Evolutionary conservation across 2,113 vertebrate species (phyloP), one percentile per base, ranked within the genome.

Genomic region (Chloebia gouldiae): DNA sequence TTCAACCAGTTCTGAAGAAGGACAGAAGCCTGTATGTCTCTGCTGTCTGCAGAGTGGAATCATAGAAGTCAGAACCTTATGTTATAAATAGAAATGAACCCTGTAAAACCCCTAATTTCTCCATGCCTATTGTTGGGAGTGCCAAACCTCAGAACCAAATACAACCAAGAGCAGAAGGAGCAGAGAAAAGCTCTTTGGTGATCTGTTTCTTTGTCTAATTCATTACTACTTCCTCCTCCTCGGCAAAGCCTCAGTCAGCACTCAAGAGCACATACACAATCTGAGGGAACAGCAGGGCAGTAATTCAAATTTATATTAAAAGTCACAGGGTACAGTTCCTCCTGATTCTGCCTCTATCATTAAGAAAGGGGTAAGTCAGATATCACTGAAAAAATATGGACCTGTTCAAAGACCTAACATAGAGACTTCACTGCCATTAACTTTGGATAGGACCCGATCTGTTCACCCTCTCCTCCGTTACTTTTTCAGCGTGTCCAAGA

Each of bases 191-290:
- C 66, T 91, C 61, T 87, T 81, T 60, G 61, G 69, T 72, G 89
- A 92, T 66, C 84, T 45, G 45, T 39, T 87, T 89, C 84, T 90
- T 76, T 76, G 72, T 77, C 53, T 90, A 79, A 85, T 65, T 54
- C 54, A 54, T 92, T 79, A 82, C 66, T 77, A 79, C 91, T 71
- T 79, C 86, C 71, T 92, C 69, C 86, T 85, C 70, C 28, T 85
- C 90, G 91, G 84, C 91, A 97, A 87, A 63, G 61, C 61, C 87
- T 85, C 93, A 78, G 65, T 68, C 81, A 80, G 81, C 47, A 89
- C 50, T 94, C 40, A 80, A 72, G 66, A 37, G 12, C 66, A 83
- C 45, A 73, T n/a, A 83, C 56, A 86, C 45, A 86, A 8, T 82
- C 78, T 63, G 63, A 96, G 54, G 49, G 73, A 90, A 91, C 75